Conservation (phyloP, 2,888 invertebrate species). For the Monopis laevigella region DNA sequence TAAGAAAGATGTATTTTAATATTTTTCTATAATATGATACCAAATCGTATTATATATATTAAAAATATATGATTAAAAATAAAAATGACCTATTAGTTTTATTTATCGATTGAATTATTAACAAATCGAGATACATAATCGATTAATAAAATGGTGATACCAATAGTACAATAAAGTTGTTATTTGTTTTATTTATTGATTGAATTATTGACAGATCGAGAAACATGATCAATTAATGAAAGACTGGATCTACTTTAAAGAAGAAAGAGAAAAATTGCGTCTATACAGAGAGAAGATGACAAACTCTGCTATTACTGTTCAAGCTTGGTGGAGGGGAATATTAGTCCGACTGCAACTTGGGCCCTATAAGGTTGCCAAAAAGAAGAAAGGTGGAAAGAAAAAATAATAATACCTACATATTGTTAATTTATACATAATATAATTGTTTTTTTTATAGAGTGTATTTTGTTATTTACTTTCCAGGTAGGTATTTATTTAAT, state of each 20-base stretch:
- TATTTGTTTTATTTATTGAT: too few relatives aligned
- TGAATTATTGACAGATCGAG: slow-evolving; percentile 26
- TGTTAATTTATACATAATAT: slow-evolving; percentile 2
- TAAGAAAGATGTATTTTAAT: too few relatives aligned
- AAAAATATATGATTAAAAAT: too few relatives aligned
- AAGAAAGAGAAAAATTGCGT: slow-evolving; percentile 37
- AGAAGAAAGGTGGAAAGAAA: slow-evolving; percentile 23
- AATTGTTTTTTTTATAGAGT: not conserved
- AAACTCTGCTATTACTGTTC: slow-evolving; percentile 38
- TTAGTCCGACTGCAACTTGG: slow-evolving; percentile 47
- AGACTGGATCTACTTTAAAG: slow-evolving; percentile 40
- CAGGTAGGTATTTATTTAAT: too few relatives aligned
- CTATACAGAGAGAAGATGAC: slow-evolving; percentile 38
- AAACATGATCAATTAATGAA: slow-evolving; percentile 32
- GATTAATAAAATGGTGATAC: too few relatives aligned
- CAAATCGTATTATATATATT: too few relatives aligned
- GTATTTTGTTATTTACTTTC: too few relatives aligned
- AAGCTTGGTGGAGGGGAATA: slow-evolving; percentile 57
- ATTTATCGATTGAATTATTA: too few relatives aligned
- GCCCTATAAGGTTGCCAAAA: slow-evolving; percentile 33
- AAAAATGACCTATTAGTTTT: too few relatives aligned
- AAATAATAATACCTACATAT: slow-evolving; percentile 14
- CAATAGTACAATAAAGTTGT: too few relatives aligned
- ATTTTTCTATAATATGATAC: too few relatives aligned
- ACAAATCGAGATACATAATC: too few relatives aligned